These are phyloP conservation scores for Tragelaphus scriptus DNA, from an alignment of 2,113 vertebrate species.

Conservation along the genomic window DNA sequence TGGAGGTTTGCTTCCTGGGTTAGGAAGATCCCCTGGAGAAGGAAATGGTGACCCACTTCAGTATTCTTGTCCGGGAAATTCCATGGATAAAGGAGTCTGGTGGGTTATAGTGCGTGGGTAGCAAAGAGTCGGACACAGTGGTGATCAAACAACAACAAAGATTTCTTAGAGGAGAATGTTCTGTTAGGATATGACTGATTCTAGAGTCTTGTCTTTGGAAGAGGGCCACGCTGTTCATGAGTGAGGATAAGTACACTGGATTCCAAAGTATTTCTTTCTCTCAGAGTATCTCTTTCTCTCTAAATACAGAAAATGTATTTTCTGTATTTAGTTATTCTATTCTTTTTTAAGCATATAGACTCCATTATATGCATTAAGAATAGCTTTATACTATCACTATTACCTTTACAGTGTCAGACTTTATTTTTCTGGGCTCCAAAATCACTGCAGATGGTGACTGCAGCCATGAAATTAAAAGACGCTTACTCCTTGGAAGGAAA, in stretches of 20 bases:
- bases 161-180: neutral
- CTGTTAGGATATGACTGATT: neutral
- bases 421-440: no score
- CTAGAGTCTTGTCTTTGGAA: neutral
- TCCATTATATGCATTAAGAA: slow-evolving; percentile 10
- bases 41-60: neutral
- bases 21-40: neutral
- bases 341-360: neutral
- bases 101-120: neutral
- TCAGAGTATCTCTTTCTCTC: neutral
- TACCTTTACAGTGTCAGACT: slow-evolving; percentile 3
- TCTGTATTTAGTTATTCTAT: slow-evolving; percentile 1
- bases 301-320: neutral
- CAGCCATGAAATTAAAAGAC: no score
- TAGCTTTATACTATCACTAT: slow-evolving; percentile 41
- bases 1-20: neutral
- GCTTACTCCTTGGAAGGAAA: no score
- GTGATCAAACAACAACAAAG: neutral
- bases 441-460: no score
- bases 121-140: neutral
- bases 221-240: neutral
- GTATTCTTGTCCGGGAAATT: neutral
- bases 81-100: neutral
- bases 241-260: neutral
- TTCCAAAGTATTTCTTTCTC: slow-evolving; percentile 14